Percentiles rank a stretch among this genome's conserved stretches.
phyloP scores from a whole-genome alignment of 2,113 vertebrate species.

The Pantherophis guttatus region DNA sequence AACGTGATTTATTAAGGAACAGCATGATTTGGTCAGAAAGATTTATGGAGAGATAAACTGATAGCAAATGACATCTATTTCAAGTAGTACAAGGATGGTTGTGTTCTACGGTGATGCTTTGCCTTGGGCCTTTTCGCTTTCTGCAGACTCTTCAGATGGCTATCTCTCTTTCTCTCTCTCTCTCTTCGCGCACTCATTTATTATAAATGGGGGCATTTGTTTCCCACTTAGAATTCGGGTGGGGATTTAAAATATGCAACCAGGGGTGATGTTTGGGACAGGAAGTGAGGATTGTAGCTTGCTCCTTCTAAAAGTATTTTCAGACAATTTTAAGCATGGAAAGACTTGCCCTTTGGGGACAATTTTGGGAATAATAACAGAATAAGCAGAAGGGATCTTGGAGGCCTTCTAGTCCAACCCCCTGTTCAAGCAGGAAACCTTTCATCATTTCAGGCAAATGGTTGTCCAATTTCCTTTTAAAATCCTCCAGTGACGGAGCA shows the following conservation, averaged over 20 bases:
- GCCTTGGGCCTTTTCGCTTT: constrained; percentile 33
- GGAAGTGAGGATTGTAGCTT: not conserved
- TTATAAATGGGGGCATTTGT: constrained; percentile 34
- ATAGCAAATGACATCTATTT: constrained; percentile 38
- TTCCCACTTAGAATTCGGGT: constrained; percentile 40
- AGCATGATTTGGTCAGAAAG: constrained; percentile 32
- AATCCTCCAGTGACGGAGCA: not conserved
- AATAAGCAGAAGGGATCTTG: not conserved
- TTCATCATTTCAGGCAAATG: not conserved
- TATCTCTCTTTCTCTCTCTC: not conserved
- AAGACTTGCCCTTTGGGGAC: not conserved
- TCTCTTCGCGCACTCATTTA: constrained; percentile 2
- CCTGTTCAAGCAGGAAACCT: not conserved
- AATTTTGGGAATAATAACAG: not conserved
- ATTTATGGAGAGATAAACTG: constrained; percentile 43
- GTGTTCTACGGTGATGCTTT: constrained; percentile 27
- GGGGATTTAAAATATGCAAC: constrained; percentile 35
- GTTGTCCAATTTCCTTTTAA: not conserved
- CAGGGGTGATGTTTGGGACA: not conserved
- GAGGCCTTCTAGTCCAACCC: not conserved
- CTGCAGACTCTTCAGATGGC: constrained; percentile 32
- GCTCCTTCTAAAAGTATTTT: constrained; percentile 32
- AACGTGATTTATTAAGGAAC: constrained; percentile 29
- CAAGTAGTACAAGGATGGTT: constrained; percentile 28
- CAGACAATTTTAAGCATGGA: not conserved